Conservation (phyloP, 2,888 invertebrate species). For the Alviniconcha strummeri region DNA sequence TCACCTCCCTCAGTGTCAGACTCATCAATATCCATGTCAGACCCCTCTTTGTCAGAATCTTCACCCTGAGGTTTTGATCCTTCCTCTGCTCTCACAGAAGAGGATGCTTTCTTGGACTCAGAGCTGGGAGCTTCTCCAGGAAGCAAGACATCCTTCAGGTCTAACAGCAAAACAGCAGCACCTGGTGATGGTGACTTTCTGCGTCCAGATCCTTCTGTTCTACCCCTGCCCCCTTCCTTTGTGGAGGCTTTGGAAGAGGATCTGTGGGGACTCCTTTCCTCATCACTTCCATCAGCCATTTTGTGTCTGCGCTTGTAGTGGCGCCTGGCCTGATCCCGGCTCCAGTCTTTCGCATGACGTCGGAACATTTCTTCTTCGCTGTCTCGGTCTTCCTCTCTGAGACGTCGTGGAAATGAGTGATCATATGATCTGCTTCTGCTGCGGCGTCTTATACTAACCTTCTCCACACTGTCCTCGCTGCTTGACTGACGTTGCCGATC, state of each 20-base stretch:
- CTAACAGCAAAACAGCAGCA: slow-evolving; percentile 4
- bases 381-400: slow-evolving; percentile 3
- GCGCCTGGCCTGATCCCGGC: slow-evolving; percentile 21
- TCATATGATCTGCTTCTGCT: slow-evolving; percentile 23
- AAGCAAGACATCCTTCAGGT: slow-evolving; percentile 21
- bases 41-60: neutral
- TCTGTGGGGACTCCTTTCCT: neutral
- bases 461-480: slow-evolving; percentile 18
- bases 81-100: neutral
- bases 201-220: neutral
- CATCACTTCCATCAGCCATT: slow-evolving; percentile 15
- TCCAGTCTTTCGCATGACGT: slow-evolving; percentile 23
- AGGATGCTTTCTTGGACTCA: neutral
- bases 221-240: neutral
- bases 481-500: slow-evolving; percentile 14
- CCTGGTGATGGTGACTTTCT: neutral
- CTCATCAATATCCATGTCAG: slow-evolving; percentile 24
- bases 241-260: slow-evolving; percentile 1
- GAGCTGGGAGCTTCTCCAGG: slow-evolving; percentile 21
- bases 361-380: slow-evolving; percentile 28
- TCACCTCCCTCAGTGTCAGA: neutral
- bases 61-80: neutral
- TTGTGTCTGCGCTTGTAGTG: slow-evolving; percentile 24
- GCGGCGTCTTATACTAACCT: neutral
- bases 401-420: neutral